Base-by-base conservation (phyloP, 2,113 vertebrate species). In the Neofelis nebulosa region DNA sequence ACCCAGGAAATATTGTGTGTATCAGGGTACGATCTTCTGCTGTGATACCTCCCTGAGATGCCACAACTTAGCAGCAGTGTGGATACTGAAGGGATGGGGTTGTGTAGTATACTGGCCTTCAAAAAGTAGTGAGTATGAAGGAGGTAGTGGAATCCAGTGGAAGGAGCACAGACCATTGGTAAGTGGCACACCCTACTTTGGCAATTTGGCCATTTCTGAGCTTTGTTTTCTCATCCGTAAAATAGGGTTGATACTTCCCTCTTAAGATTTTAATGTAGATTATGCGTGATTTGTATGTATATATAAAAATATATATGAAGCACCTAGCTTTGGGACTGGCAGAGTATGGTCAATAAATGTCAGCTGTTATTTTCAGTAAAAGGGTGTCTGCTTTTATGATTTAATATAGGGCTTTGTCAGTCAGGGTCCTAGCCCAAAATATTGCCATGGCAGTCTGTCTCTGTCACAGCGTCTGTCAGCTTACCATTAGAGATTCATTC, bases 171-270 rank as follows among this genome's bases (percentile, higher is more conserved):
- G 57, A 38, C 31, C 57, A 36, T 83, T 83, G 31, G 2, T 79
- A 65, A 66, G 41, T 38, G 45, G 45, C 45, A 68, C 31, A 18
- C 27, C 25, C 14, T 85, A 9, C 61, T 85, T 87, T 94, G 88
- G 23, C 57, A 83, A 0, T 79, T 71, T 91, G 57, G 57, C 74
- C 36, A n/a, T 71, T 81, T 94, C 71, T 91, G 18, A 96, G 48
- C n/a, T 69, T 94, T 96, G n/a, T 95, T 95, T 95, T n/a, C 66
- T 97, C 31, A 73, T 93, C 52, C 91, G 27, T 90, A 91, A 91
- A 89, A 71, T 71, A 89, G 18, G 29, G 2, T 82, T 91, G 61
- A 31, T 93, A 68, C 19, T 25, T 94, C 12, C n/a, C 38, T 88
- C 12, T 83, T 74, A 91, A 92, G 29, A 31, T 87, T 96, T 97